Evolutionary conservation across 2,113 vertebrate species (phyloP).

Genomic region (Actenoides hombroni): DNA sequence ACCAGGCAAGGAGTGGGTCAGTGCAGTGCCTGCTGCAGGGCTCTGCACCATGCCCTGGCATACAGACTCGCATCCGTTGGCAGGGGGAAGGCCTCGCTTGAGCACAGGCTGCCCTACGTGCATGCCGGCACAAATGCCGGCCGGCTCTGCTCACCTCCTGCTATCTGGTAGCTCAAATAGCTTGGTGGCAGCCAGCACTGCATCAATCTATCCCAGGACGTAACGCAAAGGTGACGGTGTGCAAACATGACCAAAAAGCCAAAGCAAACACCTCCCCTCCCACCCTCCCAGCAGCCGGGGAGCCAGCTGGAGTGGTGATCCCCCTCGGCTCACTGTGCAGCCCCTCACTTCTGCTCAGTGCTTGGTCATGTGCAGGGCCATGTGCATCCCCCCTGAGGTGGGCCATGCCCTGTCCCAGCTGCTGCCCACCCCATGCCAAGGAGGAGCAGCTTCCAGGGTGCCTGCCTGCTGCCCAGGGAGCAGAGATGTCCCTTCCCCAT

Average conservation of each 20-base stretch:
- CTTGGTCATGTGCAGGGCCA: background rate
- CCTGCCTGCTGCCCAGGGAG: rapidly evolving
- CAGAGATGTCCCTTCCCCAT: background rate
- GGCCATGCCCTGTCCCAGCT: rapidly evolving
- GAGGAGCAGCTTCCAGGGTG: background rate
- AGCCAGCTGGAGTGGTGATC: rapidly evolving
- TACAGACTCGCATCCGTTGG: background rate
- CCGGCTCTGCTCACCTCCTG: background rate
- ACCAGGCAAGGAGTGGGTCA: background rate
- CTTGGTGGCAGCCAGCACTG: rapidly evolving
- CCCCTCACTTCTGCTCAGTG: rapidly evolving
- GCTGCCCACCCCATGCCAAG: background rate
- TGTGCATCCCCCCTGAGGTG: rapidly evolving
- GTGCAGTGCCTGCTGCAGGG: background rate
- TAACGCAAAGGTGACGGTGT: background rate
- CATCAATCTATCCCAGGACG: rapidly evolving
- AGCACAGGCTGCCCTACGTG: background rate
- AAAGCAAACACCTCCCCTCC: background rate
- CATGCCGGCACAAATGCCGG: rapidly evolving
- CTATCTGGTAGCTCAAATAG: background rate
- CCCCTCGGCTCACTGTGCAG: rapidly evolving
- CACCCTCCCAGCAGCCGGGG: rapidly evolving
- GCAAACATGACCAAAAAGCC: background rate
- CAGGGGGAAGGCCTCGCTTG: background rate
- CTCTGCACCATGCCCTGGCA: rapidly evolving